Evolutionary conservation across 2,888 invertebrate species (phyloP), one percentile per base, ranked within the genome.

Genomic region (Oconnorella tubifera): DNA sequence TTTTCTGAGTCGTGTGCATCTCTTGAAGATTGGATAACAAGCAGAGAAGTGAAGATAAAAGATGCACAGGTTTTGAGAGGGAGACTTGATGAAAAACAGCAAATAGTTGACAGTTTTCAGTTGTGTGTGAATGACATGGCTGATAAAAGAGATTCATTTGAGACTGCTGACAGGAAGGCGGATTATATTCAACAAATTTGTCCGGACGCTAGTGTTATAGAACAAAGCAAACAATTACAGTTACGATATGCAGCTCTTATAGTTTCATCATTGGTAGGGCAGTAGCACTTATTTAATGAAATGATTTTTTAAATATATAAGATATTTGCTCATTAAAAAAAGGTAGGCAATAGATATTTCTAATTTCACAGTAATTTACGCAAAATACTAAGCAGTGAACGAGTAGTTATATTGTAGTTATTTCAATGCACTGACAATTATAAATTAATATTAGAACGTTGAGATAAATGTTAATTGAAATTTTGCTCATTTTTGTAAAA

Each of bases 61-160:
- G 92, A 93, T 78, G 93, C 92, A 82, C 90, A 90, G 71, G 77
- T 78, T n/a, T 85, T 95, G 1, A 91, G 91, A 80, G 92, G 89
- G 76, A 90, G 89, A 2, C 87, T 91, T 33, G 90, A 90, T 72
- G 87, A 90, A 1, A 96, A 96, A 82, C 85, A 87, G 69, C 85
- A 86, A 6, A 90, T 93, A 81, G 83, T 92, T 60, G 87, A 89
- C 62, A 33, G 40, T 33, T 40, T 33, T 40, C 25, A 32, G 23
- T 28, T 33, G 27, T 33, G 33, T 32, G 25, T 40, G n/a, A 6
- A 23, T 28, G 59, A 48, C 6, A 59, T 59, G 6, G 28, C n/a
- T 6, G 40, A 4, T 25, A 25, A 33, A 77, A 67, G 78, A 77
- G 72, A 67, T 19, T 28, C 28, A 19, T 40, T 33, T 33, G 25